These are phyloP conservation scores for Drosophila colorata DNA, from an alignment of 2,888 invertebrate species.

Conservation along the genomic window DNA sequence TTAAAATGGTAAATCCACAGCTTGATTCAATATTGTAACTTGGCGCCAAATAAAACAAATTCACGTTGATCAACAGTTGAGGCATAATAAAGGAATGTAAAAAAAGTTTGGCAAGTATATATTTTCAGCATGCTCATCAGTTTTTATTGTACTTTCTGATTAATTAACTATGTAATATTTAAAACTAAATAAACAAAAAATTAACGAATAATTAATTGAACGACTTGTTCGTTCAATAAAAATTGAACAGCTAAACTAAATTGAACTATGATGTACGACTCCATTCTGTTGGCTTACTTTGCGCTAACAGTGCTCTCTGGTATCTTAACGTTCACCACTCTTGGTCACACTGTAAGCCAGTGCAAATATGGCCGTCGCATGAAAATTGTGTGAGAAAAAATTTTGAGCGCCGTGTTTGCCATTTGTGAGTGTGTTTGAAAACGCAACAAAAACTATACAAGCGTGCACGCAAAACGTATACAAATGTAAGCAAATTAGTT, in stretches of 20 bases:
- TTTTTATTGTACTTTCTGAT: too few species aligned
- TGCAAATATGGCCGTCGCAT: constrained; percentile 62
- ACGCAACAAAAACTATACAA: constrained; percentile 55
- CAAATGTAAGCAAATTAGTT: constrained; percentile 73
- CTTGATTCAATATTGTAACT: too few species aligned
- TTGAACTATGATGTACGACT: background rate
- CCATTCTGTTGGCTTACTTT: background rate
- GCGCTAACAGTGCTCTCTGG: background rate
- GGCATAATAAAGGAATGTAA: too few species aligned
- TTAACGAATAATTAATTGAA: too few species aligned
- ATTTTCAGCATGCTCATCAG: too few species aligned
- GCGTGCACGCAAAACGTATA: constrained; percentile 73
- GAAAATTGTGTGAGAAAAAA: constrained; percentile 60
- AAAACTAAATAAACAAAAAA: too few species aligned
- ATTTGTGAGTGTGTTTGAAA: constrained; percentile 42
- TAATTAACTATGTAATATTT: too few species aligned
- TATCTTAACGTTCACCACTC: background rate
- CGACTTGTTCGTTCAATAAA: background rate
- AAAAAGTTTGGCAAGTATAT: too few species aligned
- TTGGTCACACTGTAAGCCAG: constrained; percentile 37
- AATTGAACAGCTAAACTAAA: background rate
- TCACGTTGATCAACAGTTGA: too few species aligned
- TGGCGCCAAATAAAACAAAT: too few species aligned
- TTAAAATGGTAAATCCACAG: too few species aligned
- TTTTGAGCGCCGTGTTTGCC: constrained; percentile 63